phyloP scores from a whole-genome alignment of 2,888 invertebrate genomes.

The Antitype chi region DNA sequence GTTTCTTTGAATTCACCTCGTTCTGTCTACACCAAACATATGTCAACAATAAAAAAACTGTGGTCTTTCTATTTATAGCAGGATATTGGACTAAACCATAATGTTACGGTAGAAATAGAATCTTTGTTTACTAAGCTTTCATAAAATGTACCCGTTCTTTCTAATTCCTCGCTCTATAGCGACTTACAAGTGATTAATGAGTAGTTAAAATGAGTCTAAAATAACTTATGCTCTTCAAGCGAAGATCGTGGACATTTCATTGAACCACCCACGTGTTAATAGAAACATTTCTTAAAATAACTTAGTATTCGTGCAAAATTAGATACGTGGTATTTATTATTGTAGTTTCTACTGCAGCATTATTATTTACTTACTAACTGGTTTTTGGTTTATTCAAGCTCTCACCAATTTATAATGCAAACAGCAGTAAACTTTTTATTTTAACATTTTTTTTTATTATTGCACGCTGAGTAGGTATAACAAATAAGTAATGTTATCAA shows the following conservation, averaged over 20 bases:
- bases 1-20: neutral
- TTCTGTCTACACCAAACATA: too few species aligned
- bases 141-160: neutral
- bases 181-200: conserved; percentile 20
- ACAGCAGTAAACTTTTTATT: conserved; percentile 15
- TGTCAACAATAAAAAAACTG: neutral
- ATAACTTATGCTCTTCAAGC: conserved; percentile 6
- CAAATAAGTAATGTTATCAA: neutral
- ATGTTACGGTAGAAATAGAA: neutral
- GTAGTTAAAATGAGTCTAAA: conserved; percentile 23
- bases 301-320: neutral
- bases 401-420: conserved; percentile 16
- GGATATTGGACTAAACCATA: neutral
- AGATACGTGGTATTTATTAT: neutral
- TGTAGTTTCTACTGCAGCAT: neutral
- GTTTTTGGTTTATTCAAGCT: neutral
- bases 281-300: neutral
- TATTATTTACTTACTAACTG: conserved; percentile 12
- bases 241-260: neutral
- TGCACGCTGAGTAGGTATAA: neutral
- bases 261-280: neutral
- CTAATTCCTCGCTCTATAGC: neutral
- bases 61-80: neutral
- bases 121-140: neutral
- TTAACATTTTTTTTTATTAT: conserved; percentile 4